Evolutionary conservation across 1,140 invertebrate genomes (phyloP).

Genomic region (Lysiphlebus fabarum): DNA sequence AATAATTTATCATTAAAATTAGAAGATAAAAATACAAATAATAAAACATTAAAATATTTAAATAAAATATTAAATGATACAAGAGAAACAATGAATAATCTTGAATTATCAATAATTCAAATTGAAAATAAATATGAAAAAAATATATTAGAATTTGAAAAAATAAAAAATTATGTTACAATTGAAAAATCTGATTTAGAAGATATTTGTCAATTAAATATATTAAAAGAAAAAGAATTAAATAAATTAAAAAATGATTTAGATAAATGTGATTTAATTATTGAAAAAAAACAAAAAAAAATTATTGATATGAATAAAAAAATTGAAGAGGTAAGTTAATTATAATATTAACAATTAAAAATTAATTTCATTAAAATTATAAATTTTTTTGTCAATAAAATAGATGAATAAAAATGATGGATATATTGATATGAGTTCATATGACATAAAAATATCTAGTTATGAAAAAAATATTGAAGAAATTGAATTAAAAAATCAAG

Average conservation of each 20-base stretch:
- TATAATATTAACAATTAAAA: constrained; percentile 10
- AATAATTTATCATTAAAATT: constrained; percentile 63
- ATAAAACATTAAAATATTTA: constrained; percentile 58
- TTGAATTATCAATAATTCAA: constrained; percentile 61
- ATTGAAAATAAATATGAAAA: constrained; percentile 64
- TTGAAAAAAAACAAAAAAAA: constrained; percentile 58
- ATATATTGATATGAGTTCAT: constrained; percentile 49
- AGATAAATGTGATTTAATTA: constrained; percentile 35
- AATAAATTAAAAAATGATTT: constrained; percentile 50
- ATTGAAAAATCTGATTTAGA: constrained; percentile 50
- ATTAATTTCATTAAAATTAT: constrained; percentile 12
- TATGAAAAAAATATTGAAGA: constrained; percentile 64
- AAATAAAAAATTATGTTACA: constrained; percentile 47
- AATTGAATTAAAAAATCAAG: constrained; percentile 59
- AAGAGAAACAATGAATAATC: constrained; percentile 47
- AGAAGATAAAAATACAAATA: constrained; percentile 66
- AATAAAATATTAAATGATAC: constrained; percentile 53
- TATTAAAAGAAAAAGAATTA: constrained; percentile 55
- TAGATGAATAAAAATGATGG: constrained; percentile 40
- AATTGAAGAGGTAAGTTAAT: constrained; percentile 53
- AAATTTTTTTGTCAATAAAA: constrained; percentile 28
- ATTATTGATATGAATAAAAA: constrained; percentile 58
- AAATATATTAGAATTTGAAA: constrained; percentile 62
- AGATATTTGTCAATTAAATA: constrained; percentile 53
- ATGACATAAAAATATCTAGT: constrained; percentile 58